Evolutionary conservation across 1,140 invertebrate species (phyloP).

Genomic region (Caerostris darwini): DNA sequence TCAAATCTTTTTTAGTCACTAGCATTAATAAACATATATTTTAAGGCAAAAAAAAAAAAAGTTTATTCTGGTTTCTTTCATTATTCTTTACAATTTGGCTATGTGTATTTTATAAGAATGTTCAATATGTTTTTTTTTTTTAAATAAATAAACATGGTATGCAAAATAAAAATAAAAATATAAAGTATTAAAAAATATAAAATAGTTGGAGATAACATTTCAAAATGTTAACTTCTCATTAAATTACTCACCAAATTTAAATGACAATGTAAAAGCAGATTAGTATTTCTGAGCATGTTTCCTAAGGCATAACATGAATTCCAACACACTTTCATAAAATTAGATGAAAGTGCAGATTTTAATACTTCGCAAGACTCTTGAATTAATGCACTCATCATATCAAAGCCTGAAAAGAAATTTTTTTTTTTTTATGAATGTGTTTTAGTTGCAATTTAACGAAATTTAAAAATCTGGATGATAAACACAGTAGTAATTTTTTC

Average conservation of each 20-base stretch:
- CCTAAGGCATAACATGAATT: slow-evolving; percentile 94
- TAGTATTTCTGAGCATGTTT: slow-evolving; percentile 87
- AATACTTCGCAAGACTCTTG: slow-evolving; percentile 85
- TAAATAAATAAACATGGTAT: not conserved
- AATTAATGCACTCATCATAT: slow-evolving; percentile 83
- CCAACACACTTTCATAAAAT: slow-evolving; percentile 93
- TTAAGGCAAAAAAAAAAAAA: too few relatives aligned
- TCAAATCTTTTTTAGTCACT: not conserved
- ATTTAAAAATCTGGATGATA: too few relatives aligned
- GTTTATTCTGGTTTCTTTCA: too few relatives aligned
- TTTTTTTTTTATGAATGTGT: slow-evolving; percentile 70
- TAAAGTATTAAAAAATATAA: not conserved
- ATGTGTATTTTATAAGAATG: too few relatives aligned
- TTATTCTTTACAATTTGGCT: too few relatives aligned
- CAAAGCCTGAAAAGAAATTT: slow-evolving; percentile 46
- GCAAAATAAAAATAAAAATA: not conserved
- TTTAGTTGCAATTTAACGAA: too few relatives aligned
- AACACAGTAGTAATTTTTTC: too few relatives aligned
- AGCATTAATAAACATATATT: too few relatives aligned
- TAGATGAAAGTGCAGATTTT: slow-evolving; percentile 86
- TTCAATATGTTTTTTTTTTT: too few relatives aligned
- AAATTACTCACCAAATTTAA: slow-evolving; percentile 48
- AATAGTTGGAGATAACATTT: not conserved
- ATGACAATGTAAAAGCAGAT: slow-evolving; percentile 80
- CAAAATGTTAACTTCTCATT: not conserved